Evolutionary conservation across 2,888 invertebrate species (phyloP), one percentile per base, ranked within the genome.

Genomic region (Antheraea assamensis): DNA sequence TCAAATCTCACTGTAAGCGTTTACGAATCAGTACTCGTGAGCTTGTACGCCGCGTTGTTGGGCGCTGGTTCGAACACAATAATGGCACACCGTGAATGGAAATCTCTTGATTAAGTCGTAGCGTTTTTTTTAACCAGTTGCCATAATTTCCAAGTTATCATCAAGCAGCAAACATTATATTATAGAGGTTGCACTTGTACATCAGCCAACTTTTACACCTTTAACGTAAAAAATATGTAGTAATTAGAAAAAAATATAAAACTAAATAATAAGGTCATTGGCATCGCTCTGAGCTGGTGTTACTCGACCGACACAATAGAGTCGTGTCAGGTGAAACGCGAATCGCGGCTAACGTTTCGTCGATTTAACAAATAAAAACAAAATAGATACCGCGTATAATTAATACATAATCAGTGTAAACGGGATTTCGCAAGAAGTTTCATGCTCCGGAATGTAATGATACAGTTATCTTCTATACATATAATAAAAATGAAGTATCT

Each of bases 401-500:
- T 80, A 80, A 79, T 79, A 82, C 87, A 85, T 86, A 87, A 86
- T 83, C 83, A 79, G 78, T 83, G 79, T 80, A 80, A 77, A 76
- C 64, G 70, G 72, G 73, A 72, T 84, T 82, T 78, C 76, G 79
- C 79, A 82, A 83, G 73, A 58, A 49, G 73, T 76, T 79, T 71
- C 72, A 70, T 74, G 75, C 74, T 79, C 35, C 75, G 70, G 77
- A 24, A 71, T 55, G 19, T 55, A 70, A 47, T 42, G 27, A 8
- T n/a, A 21, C 27, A 24, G 35, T 27, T 42, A 72, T 58, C 35
- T 13, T n/a, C n/a, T n/a, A n/a, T n/a, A n/a, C n/a, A n/a, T n/a
- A n/a, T n/a, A n/a, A n/a, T n/a, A n/a, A n/a, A n/a, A n/a, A n/a
- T n/a, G n/a, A n/a, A n/a, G n/a, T n/a, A n/a, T n/a, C n/a, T n/a